Base-by-base conservation (phyloP, 1,140 invertebrate genomes). In the Meloidogyne exigua region DNA sequence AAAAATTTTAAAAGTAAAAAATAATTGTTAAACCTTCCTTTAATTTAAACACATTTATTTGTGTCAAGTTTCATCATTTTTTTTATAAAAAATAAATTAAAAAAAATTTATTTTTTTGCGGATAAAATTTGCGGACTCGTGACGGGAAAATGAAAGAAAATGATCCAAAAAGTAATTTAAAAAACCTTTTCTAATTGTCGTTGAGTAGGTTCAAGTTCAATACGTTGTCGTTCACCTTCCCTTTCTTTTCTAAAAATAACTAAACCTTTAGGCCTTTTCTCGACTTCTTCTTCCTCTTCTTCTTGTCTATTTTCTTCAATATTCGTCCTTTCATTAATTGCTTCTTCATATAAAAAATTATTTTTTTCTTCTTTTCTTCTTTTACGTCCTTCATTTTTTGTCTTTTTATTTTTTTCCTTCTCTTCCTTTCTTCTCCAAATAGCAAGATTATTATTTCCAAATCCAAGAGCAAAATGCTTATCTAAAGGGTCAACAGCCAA, bases 401-500 rank as follows among this genome's bases (percentile, higher is more conserved):
- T 23, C 32, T 49, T 67, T 67, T 76, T 21, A 23, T 2, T 36
- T 36, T 63, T 26, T 62, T 68, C 49, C 13, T 76, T 66, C 36
- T 84, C 75, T 23, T 75, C n/a, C 85, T 93, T 92, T 88, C 92
- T 90, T 85, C 92, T 91, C 78, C 91, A 91, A 26, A 97, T 92
- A 5, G 94, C 94, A 77, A 98, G 91, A 57, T 96, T 89, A 65
- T 83, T 87, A n/a, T 93, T 91, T n/a, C 49, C 39, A 92, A 95
- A 94, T 69, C 95, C 95, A 68, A 92, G 92, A 49, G 92, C 93
- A 78, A 97, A 87, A 26, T 92, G 92, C 84, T 93, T 92, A 89
- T 96, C 93, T 85, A 93, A 91, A 76, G 91, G 89, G 88, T 92
- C 91, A 63, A 92, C 90, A 77, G 91, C 94, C 82, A 97, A 88